Conservation (phyloP, 1,140 invertebrate species). For the Chelonus insularis region DNA sequence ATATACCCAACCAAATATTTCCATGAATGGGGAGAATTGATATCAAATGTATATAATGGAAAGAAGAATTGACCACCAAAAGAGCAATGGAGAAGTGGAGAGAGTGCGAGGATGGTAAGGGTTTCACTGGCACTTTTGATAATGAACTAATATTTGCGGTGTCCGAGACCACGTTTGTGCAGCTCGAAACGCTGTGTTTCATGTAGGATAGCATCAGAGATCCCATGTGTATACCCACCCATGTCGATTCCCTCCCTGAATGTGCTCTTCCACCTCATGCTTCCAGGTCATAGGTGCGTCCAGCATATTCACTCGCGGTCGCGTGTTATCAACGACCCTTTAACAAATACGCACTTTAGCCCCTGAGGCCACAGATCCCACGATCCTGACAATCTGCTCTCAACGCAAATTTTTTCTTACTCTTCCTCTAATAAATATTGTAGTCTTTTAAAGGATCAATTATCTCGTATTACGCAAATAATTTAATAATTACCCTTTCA, state of each 20-base stretch:
- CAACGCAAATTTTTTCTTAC: neutral
- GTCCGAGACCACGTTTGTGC: slow-evolving; percentile 34
- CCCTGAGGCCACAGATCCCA: neutral
- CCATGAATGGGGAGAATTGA: neutral
- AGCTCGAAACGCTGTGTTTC: neutral
- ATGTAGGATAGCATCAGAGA: slow-evolving; percentile 1
- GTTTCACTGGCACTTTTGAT: slow-evolving; percentile 56
- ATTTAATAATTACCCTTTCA: no score
- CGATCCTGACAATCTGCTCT: neutral
- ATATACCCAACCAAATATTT: slow-evolving; percentile 11
- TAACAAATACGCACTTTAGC: slow-evolving; percentile 39
- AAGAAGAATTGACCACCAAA: neutral
- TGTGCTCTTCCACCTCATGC: neutral
- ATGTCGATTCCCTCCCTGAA: neutral
- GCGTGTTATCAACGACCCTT: slow-evolving; percentile 43
- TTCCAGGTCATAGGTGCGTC: slow-evolving; percentile 31
- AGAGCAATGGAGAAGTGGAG: neutral
- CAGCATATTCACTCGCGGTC: slow-evolving; percentile 30
- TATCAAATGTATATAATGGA: slow-evolving; percentile 2
- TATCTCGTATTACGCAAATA: no score
- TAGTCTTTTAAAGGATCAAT: slow-evolving; percentile 23
- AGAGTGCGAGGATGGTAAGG: neutral
- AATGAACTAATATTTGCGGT: slow-evolving; percentile 61
- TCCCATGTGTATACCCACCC: neutral
- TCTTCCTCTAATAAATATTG: slow-evolving; percentile 28